phyloP scores from a whole-genome alignment of 2,888 invertebrate species.

The Fragum sueziense region DNA sequence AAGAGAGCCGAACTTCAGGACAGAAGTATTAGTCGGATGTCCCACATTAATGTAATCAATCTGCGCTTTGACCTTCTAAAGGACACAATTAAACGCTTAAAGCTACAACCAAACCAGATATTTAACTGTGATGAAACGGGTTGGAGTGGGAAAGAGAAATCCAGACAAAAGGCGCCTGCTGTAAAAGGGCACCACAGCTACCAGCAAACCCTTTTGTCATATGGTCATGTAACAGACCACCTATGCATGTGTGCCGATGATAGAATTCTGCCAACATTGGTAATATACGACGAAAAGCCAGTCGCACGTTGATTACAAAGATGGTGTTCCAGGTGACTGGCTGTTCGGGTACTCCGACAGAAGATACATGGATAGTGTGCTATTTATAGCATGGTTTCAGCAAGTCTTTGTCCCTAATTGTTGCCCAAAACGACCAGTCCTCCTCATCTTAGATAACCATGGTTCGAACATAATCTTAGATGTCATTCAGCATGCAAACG shows the following conservation, averaged over 20 bases:
- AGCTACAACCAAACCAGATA: background rate
- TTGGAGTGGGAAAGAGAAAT: conserved; percentile 16
- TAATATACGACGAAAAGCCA: conserved; percentile 33
- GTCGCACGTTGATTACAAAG: background rate
- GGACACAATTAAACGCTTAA: too few relatives aligned
- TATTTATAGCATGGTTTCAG: conserved; percentile 24
- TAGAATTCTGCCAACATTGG: conserved; percentile 22
- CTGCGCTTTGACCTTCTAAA: too few relatives aligned
- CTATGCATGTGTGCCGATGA: conserved; percentile 28
- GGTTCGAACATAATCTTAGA: conserved; percentile 21
- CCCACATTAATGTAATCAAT: too few relatives aligned
- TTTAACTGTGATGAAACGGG: conserved; percentile 16
- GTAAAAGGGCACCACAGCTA: too few relatives aligned
- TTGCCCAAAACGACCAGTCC: background rate
- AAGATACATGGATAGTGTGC: conserved; percentile 32
- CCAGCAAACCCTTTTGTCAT: background rate
- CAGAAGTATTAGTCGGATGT: too few relatives aligned
- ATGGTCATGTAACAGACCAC: conserved; percentile 20
- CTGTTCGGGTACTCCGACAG: too few relatives aligned
- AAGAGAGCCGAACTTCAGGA: too few relatives aligned
- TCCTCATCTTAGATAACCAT: conserved; percentile 33
- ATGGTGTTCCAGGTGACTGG: too few relatives aligned
- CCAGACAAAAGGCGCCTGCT: too few relatives aligned
- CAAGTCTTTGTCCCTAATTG: conserved; percentile 16
- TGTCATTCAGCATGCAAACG: conserved; percentile 7